Base-by-base conservation (phyloP, 1,140 invertebrate species). In the Atta colombica region DNA sequence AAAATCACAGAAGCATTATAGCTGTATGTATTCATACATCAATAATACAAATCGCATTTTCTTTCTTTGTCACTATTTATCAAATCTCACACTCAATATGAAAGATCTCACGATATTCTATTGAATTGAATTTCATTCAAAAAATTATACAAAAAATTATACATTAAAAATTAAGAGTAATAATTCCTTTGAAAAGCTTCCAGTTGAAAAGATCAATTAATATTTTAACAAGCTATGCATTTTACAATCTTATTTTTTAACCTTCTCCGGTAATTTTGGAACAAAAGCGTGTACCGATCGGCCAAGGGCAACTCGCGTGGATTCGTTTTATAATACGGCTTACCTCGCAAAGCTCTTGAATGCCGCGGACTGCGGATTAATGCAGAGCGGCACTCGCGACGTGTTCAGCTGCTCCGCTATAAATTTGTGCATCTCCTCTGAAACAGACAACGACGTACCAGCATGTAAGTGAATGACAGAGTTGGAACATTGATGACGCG, bases 281-380 rank as follows among this genome's bases (percentile, higher is more conserved):
- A 49, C 39, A 45, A 51, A 49, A 31, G 45, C 51, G 85, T 31
- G 18, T 55, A 60, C 10, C 66, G 68, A 80, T 81, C 69, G 88
- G 63, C 72, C 72, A 75, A 71, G 39, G 45, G 55, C 35, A 72
- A 81, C 25, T 77, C 31, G 77, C 45, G 35, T 86, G 55, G 77
- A 91, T 84, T 65, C 61, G 72, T 51, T 60, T 10, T 45, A 10
- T 58, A 53, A 86, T 88, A 75, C 66, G 85, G 81, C 97, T 98
- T 98, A 99, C 98, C 98, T 99, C 96, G 99, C 98, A 97, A 99
- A 99, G 96, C 98, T 99, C 96, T 99, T 99, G 96, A 99, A 99
- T 94, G 99, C 98, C 94, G 99, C 99, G 91, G 99, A 99, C 96
- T 99, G 98, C 88, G 99, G 99, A 96, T 99, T 99, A 96, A 99